Percentiles rank a stretch among this genome's conserved stretches.
Evolutionary conservation across 2,113 vertebrate genomes (phyloP).

Genomic region (Calonectris borealis): DNA sequence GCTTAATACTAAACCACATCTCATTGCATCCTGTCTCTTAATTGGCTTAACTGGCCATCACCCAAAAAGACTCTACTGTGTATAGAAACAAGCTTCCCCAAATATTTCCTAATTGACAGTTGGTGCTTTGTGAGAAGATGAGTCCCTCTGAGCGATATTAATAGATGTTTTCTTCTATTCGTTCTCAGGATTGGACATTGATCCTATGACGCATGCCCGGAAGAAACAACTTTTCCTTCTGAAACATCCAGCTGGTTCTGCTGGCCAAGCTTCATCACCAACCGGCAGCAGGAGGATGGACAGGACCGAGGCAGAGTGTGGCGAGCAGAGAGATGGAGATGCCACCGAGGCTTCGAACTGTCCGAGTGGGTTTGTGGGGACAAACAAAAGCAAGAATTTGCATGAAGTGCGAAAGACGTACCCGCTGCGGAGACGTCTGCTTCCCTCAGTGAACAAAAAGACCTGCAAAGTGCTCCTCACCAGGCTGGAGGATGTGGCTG

Average conservation of each 20-base stretch:
- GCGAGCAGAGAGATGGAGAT: conserved; percentile 49
- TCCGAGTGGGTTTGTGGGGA: not conserved
- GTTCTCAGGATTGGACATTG: conserved; percentile 64
- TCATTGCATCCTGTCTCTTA: conserved; percentile 11
- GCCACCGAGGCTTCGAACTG: conserved; percentile 1
- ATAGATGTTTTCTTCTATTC: conserved; percentile 45
- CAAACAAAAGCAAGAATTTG: conserved; percentile 38
- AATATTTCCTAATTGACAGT: not conserved
- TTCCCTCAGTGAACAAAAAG: conserved; percentile 73
- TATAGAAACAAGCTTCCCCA: not conserved
- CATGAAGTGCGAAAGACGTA: conserved; percentile 79
- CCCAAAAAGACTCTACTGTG: not conserved
- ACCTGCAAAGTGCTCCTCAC: conserved; percentile 91
- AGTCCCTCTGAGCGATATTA: conserved; percentile 6
- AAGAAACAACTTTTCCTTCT: conserved; percentile 78
- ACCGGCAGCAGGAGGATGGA: conserved; percentile 71
- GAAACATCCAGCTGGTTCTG: conserved; percentile 66
- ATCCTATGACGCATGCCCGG: conserved; percentile 80
- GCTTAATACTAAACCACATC: conserved; percentile 12
- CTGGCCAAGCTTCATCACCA: conserved; percentile 61
- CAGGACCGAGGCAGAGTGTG: conserved; percentile 4
- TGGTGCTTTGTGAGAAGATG: not conserved
- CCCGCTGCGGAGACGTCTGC: conserved; percentile 75
- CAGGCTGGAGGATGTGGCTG: conserved; percentile 82
- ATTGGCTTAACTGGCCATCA: conserved; percentile 17